Conservation (phyloP, 2,888 invertebrate species). For the Callinectes sapidus region DNA sequence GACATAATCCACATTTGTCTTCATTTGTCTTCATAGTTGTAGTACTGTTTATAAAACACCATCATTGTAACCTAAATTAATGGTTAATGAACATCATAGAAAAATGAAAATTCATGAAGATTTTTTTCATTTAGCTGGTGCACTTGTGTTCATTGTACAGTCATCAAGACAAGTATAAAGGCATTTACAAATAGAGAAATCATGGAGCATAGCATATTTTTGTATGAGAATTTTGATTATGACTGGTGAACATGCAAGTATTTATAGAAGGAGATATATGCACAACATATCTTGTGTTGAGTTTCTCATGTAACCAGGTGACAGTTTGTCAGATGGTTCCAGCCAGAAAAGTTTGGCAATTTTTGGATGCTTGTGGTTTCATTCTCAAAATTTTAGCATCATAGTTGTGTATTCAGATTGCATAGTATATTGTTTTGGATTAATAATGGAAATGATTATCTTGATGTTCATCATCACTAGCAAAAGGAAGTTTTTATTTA, state of each 20-base stretch:
- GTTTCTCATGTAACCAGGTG: neutral
- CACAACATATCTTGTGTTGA: neutral
- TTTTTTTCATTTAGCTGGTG: neutral
- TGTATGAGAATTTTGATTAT: neutral
- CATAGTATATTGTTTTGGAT: neutral
- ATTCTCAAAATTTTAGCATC: neutral
- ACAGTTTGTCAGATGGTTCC: neutral
- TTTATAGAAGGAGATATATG: neutral
- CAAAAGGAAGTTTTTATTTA: neutral
- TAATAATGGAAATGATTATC: neutral
- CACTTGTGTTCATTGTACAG: neutral
- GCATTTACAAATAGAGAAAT: neutral
- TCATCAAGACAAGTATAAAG: neutral
- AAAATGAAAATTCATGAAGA: neutral
- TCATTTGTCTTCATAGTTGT: neutral
- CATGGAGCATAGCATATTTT: neutral
- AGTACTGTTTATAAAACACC: neutral
- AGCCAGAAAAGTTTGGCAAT: neutral
- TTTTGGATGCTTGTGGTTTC: neutral
- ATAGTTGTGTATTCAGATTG: neutral
- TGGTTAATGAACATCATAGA: neutral
- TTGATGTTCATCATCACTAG: neutral
- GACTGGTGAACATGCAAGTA: neutral
- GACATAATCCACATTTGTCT: neutral
- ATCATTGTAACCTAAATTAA: neutral